Conservation (phyloP, 2,888 invertebrate species). For the Tipula confusa region DNA sequence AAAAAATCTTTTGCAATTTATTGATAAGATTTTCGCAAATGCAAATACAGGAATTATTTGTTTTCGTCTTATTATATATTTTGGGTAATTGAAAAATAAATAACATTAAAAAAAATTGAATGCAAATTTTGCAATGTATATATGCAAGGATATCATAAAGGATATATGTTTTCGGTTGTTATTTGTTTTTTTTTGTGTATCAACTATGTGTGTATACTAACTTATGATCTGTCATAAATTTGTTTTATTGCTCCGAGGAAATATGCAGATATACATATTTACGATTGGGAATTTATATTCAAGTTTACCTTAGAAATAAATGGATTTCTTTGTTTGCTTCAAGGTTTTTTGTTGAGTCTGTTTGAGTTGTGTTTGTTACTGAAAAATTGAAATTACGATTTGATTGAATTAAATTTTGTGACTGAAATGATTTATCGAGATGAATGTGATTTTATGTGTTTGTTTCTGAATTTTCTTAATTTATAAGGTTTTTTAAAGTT, state of each 20-base stretch:
- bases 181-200: too few relatives aligned
- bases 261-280: slow-evolving; percentile 13
- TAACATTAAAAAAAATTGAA: not conserved
- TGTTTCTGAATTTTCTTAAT: too few relatives aligned
- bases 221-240: slow-evolving; percentile 16
- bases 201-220: not conserved
- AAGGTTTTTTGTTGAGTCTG: not conserved
- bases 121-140: not conserved
- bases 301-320: slow-evolving; percentile 15
- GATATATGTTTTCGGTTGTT: not conserved
- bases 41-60: not conserved
- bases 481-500: too few relatives aligned
- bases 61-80: slow-evolving; percentile 6
- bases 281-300: slow-evolving; percentile 5
- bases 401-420: not conserved
- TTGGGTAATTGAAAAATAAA: slow-evolving; percentile 14
- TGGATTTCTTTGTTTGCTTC: slow-evolving; percentile 9
- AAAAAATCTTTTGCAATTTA: not conserved
- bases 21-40: not conserved
- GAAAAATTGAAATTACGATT: not conserved
- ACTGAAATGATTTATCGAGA: not conserved
- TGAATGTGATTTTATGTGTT: too few relatives aligned
- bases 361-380: not conserved
- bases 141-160: too few relatives aligned
- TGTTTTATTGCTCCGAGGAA: slow-evolving; percentile 20